Evolutionary conservation across 2,113 vertebrate species (phyloP).

Genomic region (Corvus moneduloides): DNA sequence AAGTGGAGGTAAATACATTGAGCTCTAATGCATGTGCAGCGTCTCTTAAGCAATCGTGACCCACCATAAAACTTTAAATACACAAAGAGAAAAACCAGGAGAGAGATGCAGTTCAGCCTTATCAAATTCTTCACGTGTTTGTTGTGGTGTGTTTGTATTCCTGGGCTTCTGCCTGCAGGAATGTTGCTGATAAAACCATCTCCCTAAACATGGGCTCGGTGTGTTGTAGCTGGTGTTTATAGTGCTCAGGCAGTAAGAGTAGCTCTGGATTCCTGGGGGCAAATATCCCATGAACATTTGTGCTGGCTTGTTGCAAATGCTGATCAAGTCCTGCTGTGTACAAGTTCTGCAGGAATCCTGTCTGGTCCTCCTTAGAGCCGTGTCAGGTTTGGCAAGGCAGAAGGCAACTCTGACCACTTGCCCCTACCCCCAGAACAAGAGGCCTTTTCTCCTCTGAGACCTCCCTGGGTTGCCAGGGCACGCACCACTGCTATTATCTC

Average conservation of each 20-base stretch:
- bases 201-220: slow-evolving; percentile 7
- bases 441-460: neutral
- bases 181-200: slow-evolving; percentile 60
- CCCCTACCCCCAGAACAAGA: neutral
- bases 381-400: neutral
- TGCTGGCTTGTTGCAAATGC: neutral
- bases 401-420: neutral
- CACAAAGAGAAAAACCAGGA: slow-evolving; percentile 45
- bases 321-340: neutral
- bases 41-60: neutral
- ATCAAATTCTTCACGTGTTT: slow-evolving; percentile 65
- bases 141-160: slow-evolving; percentile 48
- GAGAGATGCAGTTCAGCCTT: slow-evolving; percentile 6
- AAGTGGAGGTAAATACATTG: neutral
- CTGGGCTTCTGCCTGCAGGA: slow-evolving; percentile 48
- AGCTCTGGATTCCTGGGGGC: neutral
- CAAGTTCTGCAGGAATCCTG: neutral
- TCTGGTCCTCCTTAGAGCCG: neutral
- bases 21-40: neutral
- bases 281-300: neutral
- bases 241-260: neutral
- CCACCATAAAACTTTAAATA: slow-evolving; percentile 55
- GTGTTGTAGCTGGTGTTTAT: slow-evolving; percentile 38
- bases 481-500: neutral
- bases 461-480: neutral